Percentiles rank a stretch among this genome's conserved stretches.
Conservation (phyloP, 2,113 vertebrate species). For the Corythornis cristatus region DNA sequence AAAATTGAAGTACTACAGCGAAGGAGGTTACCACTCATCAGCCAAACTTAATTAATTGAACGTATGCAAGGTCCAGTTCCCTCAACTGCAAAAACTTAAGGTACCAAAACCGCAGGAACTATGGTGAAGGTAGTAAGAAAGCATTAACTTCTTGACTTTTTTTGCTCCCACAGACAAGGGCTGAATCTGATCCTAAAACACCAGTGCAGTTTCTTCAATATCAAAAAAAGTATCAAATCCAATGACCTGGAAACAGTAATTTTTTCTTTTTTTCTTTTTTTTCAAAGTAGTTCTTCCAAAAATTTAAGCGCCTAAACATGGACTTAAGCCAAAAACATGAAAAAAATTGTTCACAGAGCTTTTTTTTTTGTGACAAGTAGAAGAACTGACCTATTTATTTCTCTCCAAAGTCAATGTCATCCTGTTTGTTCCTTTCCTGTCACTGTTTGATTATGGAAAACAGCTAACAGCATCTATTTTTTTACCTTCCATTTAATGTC, state of each 20-base stretch:
- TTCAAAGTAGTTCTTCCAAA: neutral
- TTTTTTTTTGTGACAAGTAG: slow-evolving; percentile 21
- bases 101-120: neutral
- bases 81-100: neutral
- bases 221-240: neutral
- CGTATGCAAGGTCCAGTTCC: neutral
- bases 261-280: neutral
- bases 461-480: neutral
- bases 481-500: slow-evolving; percentile 70
- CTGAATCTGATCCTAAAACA: neutral
- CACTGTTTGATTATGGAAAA: slow-evolving; percentile 36
- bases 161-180: neutral
- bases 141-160: neutral
- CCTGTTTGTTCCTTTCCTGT: slow-evolving; percentile 12
- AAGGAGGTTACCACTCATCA: neutral
- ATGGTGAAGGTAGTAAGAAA: neutral
- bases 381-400: slow-evolving; percentile 60
- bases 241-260: neutral
- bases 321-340: neutral
- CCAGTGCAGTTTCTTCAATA: neutral
- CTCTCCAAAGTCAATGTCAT: slow-evolving; percentile 31
- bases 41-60: neutral
- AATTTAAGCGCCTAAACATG: neutral
- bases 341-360: neutral
- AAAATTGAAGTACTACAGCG: neutral